Evolutionary conservation across 2,888 invertebrate species (phyloP).

Genomic region (Micoletzkya japonica): DNA sequence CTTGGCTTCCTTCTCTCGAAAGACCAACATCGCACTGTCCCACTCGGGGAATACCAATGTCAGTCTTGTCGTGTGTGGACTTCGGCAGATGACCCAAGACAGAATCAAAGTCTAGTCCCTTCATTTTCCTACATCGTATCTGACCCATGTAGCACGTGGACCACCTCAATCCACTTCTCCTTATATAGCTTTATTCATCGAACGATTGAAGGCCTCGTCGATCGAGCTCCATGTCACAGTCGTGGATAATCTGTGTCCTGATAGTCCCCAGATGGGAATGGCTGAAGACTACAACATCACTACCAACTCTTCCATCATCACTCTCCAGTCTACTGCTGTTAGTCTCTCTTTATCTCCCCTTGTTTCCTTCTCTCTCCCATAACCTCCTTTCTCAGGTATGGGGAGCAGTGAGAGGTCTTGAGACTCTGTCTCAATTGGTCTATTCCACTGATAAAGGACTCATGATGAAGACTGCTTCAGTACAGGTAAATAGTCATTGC

Average conservation of each 20-base stretch:
- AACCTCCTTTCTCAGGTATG: no score
- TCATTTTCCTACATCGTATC: neutral
- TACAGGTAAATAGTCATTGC: conserved; percentile 12
- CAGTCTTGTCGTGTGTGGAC: neutral
- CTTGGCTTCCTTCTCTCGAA: conserved; percentile 19
- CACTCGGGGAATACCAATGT: conserved; percentile 22
- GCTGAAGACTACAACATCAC: conserved; percentile 22
- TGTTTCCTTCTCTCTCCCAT: no score
- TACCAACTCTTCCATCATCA: conserved; percentile 6
- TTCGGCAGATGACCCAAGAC: neutral
- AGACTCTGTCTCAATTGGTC: conserved; percentile 24
- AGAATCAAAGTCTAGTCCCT: neutral
- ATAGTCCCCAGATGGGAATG: conserved; percentile 26
- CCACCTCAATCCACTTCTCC: neutral
- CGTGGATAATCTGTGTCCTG: neutral
- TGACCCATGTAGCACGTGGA: neutral
- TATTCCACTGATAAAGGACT: conserved; percentile 16
- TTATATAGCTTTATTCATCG: neutral
- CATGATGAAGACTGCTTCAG: neutral
- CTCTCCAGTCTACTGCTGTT: neutral
- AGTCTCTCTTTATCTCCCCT: neutral
- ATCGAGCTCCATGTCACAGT: conserved; percentile 13
- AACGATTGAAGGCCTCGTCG: neutral
- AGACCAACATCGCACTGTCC: neutral
- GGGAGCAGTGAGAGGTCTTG: conserved; percentile 27